Conservation (phyloP, 2,797 vertebrate genomes). For the Sus cebifrons region DNA sequence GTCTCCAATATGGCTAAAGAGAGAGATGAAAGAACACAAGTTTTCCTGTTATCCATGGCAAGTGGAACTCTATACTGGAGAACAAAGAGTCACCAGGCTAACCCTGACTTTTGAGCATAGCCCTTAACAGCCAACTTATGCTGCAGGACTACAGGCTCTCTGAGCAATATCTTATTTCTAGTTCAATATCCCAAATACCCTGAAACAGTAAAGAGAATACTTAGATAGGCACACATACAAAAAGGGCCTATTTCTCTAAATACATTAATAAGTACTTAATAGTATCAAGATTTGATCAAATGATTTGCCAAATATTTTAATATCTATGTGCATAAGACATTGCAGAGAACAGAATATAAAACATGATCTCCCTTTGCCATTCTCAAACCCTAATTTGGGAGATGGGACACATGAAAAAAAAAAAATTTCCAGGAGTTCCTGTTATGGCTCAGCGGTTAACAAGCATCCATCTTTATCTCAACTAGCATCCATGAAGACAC, state of each 20-base stretch:
- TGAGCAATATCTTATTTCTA: slow-evolving; percentile 50
- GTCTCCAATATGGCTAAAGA: not conserved
- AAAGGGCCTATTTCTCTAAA: slow-evolving; percentile 39
- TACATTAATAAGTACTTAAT: slow-evolving; percentile 40
- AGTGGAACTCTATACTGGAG: not conserved
- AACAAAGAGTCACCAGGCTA: slow-evolving; percentile 7
- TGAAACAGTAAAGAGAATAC: slow-evolving; percentile 56
- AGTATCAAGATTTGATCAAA: slow-evolving; percentile 51
- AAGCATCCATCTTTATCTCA: too few species aligned
- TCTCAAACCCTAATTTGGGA: slow-evolving; percentile 49
- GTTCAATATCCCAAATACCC: slow-evolving; percentile 63
- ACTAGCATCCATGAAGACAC: too few species aligned
- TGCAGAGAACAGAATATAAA: slow-evolving; percentile 69
- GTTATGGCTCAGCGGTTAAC: too few species aligned
- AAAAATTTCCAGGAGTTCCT: not conserved
- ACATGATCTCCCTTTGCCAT: slow-evolving; percentile 38
- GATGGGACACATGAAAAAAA: slow-evolving; percentile 12
- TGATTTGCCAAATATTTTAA: slow-evolving; percentile 44
- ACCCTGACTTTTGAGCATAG: not conserved
- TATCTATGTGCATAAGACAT: slow-evolving; percentile 33
- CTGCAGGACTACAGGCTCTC: not conserved
- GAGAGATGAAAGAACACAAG: not conserved
- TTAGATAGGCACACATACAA: slow-evolving; percentile 16
- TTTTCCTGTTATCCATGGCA: not conserved
- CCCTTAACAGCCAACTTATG: not conserved